A percentile compares a stretch with the other conserved stretches of the same genome.
phyloP scores from a whole-genome alignment of 2,797 vertebrate species.

The Acanthis flammea region DNA sequence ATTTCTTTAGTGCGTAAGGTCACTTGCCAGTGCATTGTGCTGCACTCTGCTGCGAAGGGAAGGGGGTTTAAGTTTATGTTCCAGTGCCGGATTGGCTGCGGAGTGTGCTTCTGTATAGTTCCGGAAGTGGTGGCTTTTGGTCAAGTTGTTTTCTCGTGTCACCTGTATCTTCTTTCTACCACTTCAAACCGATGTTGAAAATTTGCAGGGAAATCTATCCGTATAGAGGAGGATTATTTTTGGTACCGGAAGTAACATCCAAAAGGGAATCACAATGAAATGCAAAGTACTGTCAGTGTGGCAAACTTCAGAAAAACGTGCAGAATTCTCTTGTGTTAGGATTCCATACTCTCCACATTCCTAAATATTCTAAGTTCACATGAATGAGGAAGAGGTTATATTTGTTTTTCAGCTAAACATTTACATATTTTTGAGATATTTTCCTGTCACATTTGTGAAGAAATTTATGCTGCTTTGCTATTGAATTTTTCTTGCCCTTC shows the following conservation, averaged over 20 bases:
- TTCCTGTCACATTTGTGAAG: neutral
- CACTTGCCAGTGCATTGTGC: neutral
- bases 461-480: neutral
- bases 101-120: fast-evolving
- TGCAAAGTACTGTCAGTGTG: neutral
- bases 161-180: neutral
- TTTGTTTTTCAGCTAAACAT: neutral
- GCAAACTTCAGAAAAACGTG: neutral
- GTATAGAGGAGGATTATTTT: neutral
- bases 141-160: fast-evolving
- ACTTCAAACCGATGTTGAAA: neutral
- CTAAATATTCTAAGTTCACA: neutral
- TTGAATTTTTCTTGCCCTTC: neutral
- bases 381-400: neutral
- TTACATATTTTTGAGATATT: neutral
- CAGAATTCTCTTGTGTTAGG: neutral
- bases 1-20: fast-evolving
- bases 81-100: fast-evolving
- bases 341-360: neutral
- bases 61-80: too few species aligned
- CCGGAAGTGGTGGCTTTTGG: too few species aligned
- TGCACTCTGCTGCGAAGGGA: fast-evolving
- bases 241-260: neutral
- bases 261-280: neutral
- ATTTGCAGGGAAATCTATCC: neutral